Evolutionary conservation across 2,113 vertebrate genomes (phyloP).

Genomic region (Brienomyrus longianalis): DNA sequence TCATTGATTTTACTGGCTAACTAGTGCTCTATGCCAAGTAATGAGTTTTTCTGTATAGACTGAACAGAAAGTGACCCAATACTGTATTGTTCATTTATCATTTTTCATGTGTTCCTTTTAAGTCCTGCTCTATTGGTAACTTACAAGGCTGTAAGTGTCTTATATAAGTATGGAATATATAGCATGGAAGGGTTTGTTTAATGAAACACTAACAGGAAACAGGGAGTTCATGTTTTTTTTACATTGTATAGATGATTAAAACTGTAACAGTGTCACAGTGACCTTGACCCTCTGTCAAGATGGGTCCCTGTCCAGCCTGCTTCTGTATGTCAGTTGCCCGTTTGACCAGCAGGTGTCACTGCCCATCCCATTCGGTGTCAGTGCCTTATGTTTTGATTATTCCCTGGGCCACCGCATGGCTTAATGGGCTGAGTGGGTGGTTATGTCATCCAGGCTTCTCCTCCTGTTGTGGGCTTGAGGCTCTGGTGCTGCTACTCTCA

Average conservation of each 20-base stretch:
- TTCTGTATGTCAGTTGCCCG: not conserved
- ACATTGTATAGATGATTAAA: not conserved
- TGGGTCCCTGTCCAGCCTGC: not conserved
- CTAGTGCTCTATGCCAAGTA: not conserved
- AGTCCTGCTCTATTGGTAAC: not conserved
- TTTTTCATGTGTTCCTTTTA: too few species aligned
- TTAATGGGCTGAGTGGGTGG: not conserved
- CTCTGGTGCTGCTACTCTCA: not conserved
- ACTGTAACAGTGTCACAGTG: not conserved
- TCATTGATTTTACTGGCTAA: not conserved
- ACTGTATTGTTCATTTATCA: not conserved
- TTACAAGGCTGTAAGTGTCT: not conserved
- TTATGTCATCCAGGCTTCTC: not conserved
- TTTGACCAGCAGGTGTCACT: not conserved
- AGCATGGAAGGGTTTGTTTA: not conserved
- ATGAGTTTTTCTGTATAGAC: not conserved
- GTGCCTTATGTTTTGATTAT: not conserved
- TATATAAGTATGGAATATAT: not conserved
- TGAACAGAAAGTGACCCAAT: not conserved
- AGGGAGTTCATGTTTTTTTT: not conserved
- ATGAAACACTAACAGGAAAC: not conserved
- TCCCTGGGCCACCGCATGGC: not conserved
- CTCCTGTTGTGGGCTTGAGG: not conserved
- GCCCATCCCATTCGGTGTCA: not conserved
- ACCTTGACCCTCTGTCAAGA: not conserved